These are phyloP conservation scores for Lycia hirtaria DNA, from an alignment of 2,888 invertebrate genomes.

Conservation along the genomic window DNA sequence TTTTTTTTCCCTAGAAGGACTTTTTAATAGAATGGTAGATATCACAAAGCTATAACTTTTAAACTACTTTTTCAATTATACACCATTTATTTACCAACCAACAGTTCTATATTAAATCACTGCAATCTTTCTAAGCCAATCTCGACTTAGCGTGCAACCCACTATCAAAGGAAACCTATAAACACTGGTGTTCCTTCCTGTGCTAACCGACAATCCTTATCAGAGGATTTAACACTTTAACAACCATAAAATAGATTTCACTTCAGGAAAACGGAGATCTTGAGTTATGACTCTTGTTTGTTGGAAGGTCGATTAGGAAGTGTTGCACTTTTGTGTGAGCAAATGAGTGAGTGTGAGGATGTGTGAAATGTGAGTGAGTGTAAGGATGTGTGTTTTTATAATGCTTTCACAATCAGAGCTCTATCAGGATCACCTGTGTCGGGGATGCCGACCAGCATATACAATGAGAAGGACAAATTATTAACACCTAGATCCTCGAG, in stretches of 20 bases:
- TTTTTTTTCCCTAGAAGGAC: too few species aligned
- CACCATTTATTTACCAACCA: conserved; percentile 35
- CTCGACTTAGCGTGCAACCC: conserved; percentile 41
- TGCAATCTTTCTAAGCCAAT: conserved; percentile 41
- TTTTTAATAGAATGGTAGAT: too few species aligned
- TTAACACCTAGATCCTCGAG: too few species aligned
- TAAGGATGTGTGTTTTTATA: too few species aligned
- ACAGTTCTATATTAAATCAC: conserved; percentile 40
- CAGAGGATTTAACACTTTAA: conserved; percentile 48
- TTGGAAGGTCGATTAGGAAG: conserved; percentile 1
- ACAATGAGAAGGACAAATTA: too few species aligned
- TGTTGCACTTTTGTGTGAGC: conserved; percentile 3
- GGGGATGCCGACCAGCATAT: too few species aligned
- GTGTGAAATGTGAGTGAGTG: too few species aligned
- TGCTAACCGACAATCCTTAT: conserved; percentile 47
- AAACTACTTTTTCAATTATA: too few species aligned
- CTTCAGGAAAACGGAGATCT: conserved; percentile 32
- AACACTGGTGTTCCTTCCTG: conserved; percentile 75
- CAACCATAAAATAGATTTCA: conserved; percentile 34
- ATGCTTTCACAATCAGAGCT: too few species aligned
- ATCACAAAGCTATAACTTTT: too few species aligned
- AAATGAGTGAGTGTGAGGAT: too few species aligned
- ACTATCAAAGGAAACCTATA: conserved; percentile 58
- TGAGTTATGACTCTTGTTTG: conserved; percentile 31
- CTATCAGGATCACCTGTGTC: too few species aligned